Percentiles rank a stretch among this genome's conserved stretches.
Evolutionary conservation across 2,113 vertebrate genomes (phyloP).

Genomic region (Dipodomys merriami): DNA sequence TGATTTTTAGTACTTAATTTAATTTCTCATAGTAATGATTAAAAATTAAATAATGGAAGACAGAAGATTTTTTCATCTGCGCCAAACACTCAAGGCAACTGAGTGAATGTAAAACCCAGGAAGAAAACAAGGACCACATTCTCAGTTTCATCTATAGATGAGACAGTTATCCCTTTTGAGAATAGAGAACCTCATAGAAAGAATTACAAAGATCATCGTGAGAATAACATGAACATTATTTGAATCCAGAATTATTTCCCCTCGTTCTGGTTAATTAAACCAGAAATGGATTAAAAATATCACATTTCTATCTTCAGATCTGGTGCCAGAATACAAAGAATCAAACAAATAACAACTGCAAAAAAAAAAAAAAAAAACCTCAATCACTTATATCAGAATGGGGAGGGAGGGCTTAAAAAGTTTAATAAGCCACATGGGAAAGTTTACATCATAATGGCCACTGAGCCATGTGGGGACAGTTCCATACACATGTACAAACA

Average conservation of each 20-base stretch:
- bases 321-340: not conserved
- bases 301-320: slow-evolving; percentile 1
- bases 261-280: slow-evolving; percentile 5
- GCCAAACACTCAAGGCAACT: not conserved
- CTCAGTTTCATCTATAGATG: not conserved
- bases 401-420: too few relatives aligned
- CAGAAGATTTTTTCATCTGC: not conserved
- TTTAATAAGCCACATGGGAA: too few relatives aligned
- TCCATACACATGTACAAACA: too few relatives aligned
- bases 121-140: not conserved
- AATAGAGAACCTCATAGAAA: slow-evolving; percentile 6
- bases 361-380: too few relatives aligned
- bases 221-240: not conserved
- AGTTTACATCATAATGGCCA: not conserved
- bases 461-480: not conserved
- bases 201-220: too few relatives aligned
- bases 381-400: too few relatives aligned
- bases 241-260: not conserved
- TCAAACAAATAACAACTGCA: not conserved
- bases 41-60: slow-evolving; percentile 44
- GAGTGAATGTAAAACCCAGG: not conserved
- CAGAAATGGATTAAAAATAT: slow-evolving; percentile 21
- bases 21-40: slow-evolving; percentile 39
- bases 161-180: not conserved
- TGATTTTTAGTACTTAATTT: slow-evolving; percentile 31